Evolutionary conservation across 2,113 vertebrate genomes (phyloP), one percentile per base, ranked within the genome.

Genomic region (Hippoglossus stenolepis): DNA sequence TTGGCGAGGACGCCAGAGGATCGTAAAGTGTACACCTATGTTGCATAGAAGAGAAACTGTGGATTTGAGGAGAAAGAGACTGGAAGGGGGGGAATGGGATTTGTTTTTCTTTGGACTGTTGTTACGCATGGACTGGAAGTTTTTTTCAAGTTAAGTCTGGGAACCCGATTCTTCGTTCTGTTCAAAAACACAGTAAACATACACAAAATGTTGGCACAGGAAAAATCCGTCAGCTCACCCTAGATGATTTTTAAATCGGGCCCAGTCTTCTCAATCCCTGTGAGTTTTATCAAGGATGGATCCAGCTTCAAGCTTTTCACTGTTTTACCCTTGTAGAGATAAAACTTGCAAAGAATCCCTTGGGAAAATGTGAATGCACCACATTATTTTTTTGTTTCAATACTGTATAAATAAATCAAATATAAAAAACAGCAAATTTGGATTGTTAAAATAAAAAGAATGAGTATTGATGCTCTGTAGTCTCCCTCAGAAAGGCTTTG

Each of bases 21-120:
- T 94, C 96, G 96, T 91, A 98, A 98, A 97, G 96, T 98, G 82
- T 99, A 99, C 95, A 99, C 96, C 91, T 99, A 99, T 71, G 97
- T 99, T 93, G 97, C 97, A 87, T 98, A 97, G 95, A 84, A 84
- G 73, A 74, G 3, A 77, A 83, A 81, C 72, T 74, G 45, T 47
- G 60, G 83, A 70, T 9, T 26, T 69, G 77, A 71, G 23, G 51
- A 86, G 63, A 65, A 79, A 77, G 75, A 83, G 82, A 86, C 79
- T 75, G 77, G 75, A 80, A 0, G 8, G 53, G 60, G 45, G 35
- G 21, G 21, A 18, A 70, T 71, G 58, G 70, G 58, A 70, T 71
- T 80, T 72, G 72, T 85, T 83, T 89, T 85, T 80, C 93, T 90
- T 85, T 90, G 97, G 95, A 96, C 96, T 96, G 96, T 96, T 96